Percentiles rank a stretch among this genome's conserved stretches.
phyloP scores from a whole-genome alignment of 1,140 invertebrate genomes.

The Bombus breviceps region DNA sequence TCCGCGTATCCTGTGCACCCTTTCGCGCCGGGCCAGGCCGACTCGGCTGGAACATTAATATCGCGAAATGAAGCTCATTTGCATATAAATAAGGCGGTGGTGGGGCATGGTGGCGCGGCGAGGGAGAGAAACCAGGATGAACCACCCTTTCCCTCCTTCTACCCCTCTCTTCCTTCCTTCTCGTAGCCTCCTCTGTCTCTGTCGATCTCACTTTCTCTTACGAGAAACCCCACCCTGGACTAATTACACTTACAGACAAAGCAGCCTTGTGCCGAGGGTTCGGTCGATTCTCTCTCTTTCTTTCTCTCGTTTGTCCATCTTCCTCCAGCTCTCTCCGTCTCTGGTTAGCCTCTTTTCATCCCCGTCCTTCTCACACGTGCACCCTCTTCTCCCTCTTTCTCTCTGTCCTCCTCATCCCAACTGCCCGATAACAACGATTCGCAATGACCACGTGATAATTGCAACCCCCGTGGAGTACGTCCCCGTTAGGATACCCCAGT shows the following conservation, averaged over 20 bases:
- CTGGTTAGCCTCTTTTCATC: conserved; percentile 6
- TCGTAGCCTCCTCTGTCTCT: conserved; percentile 30
- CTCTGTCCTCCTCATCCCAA: conserved; percentile 34
- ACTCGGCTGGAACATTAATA: conserved; percentile 89
- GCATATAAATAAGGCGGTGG: conserved; percentile 91
- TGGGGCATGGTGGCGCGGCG: conserved; percentile 66
- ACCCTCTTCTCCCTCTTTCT: conserved; percentile 4
- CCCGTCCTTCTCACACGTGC: conserved; percentile 31
- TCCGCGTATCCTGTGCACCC: conserved; percentile 78
- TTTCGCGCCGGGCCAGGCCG: conserved; percentile 81
- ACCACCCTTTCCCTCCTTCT: conserved; percentile 73
- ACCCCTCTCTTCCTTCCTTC: conserved; percentile 49
- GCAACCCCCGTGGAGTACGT: conserved; percentile 73
- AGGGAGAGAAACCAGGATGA: conserved; percentile 77
- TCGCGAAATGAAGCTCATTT: conserved; percentile 94
- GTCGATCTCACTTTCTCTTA: conserved; percentile 38
- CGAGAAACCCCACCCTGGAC: conserved; percentile 79
- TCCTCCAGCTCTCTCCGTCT: background rate
- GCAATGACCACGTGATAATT: conserved; percentile 82
- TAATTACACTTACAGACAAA: conserved; percentile 80
- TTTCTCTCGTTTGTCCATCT: conserved; percentile 52
- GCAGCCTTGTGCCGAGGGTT: conserved; percentile 72
- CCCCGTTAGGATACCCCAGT: conserved; percentile 66
- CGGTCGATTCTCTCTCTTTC: conserved; percentile 71
- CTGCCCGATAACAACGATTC: conserved; percentile 78